Evolutionary conservation across 2,113 vertebrate genomes (phyloP).

Genomic region (Xenopus laevis): DNA sequence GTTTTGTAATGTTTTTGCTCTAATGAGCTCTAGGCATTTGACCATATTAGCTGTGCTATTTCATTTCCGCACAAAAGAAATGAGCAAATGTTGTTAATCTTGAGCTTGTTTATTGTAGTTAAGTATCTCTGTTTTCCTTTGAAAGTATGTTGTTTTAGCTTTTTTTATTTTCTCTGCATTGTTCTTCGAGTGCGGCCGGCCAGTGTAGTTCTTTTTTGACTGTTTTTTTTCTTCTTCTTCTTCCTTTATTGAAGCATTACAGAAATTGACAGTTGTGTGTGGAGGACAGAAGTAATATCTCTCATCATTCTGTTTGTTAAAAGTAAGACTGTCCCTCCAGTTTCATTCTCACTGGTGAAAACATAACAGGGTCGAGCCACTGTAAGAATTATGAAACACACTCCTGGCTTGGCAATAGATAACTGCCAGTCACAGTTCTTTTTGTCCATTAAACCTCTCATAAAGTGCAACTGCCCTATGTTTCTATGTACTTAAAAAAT

Average conservation of each 20-base stretch:
- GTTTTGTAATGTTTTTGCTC: constrained; percentile 43
- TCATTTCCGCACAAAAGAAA: constrained; percentile 33
- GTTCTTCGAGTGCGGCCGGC: background rate
- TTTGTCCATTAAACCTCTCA: background rate
- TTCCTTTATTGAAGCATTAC: background rate
- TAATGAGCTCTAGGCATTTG: constrained; percentile 41
- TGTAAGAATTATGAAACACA: background rate
- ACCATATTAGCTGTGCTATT: constrained; percentile 39
- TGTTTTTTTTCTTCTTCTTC: background rate
- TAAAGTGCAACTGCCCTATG: background rate
- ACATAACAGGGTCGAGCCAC: background rate
- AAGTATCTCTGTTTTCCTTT: constrained; percentile 14
- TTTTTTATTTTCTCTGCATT: background rate
- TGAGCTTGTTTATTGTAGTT: constrained; percentile 40
- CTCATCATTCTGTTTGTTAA: background rate
- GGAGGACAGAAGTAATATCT: constrained; percentile 4
- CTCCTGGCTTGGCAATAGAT: background rate
- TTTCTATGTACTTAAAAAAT: background rate
- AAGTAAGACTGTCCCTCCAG: background rate
- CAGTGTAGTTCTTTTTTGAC: background rate
- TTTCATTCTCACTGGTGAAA: background rate
- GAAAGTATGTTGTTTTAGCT: constrained; percentile 14
- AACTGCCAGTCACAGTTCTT: background rate
- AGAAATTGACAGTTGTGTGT: background rate
- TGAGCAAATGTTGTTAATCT: constrained; percentile 44